These are phyloP conservation scores for Harlomillsia oculata DNA, from an alignment of 1,140 invertebrate genomes.

Conservation along the genomic window DNA sequence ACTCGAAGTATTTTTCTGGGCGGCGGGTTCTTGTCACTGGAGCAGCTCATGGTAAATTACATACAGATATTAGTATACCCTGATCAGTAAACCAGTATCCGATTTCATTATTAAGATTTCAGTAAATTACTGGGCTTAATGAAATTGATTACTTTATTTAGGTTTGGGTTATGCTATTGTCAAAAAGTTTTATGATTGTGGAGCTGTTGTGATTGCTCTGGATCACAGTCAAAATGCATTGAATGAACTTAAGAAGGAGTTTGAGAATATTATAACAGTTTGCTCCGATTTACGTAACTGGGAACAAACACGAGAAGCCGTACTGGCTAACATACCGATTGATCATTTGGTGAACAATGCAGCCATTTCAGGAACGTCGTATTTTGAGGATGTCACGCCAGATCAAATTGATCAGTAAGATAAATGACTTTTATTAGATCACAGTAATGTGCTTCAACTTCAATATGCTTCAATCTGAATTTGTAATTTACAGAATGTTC, in stretches of 20 bases:
- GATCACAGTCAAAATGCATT: conserved; percentile 1
- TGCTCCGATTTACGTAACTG: neutral
- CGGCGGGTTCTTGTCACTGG: too few relatives aligned
- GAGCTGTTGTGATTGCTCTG: conserved; percentile 5
- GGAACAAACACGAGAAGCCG: neutral
- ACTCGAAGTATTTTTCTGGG: too few relatives aligned
- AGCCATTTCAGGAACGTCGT: conserved; percentile 44
- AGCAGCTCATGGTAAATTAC: too few relatives aligned
- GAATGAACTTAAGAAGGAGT: neutral
- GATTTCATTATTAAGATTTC: too few relatives aligned
- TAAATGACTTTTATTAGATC: neutral
- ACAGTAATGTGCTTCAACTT: too few relatives aligned
- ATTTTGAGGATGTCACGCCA: conserved; percentile 55
- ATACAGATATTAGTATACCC: too few relatives aligned
- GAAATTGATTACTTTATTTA: too few relatives aligned
- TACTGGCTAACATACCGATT: neutral
- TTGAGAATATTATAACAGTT: neutral
- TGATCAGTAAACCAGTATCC: too few relatives aligned
- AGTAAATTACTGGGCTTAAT: too few relatives aligned
- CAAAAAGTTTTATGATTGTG: conserved; percentile 7
- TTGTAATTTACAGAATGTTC: conserved; percentile 46
- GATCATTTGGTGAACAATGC: conserved; percentile 42
- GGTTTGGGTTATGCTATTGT: conserved; percentile 6
- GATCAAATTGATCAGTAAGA: conserved; percentile 61
- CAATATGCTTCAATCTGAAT: conserved; percentile 3